Evolutionary conservation across 2,888 invertebrate species (phyloP).

Genomic region (Xestia c-nigrum): DNA sequence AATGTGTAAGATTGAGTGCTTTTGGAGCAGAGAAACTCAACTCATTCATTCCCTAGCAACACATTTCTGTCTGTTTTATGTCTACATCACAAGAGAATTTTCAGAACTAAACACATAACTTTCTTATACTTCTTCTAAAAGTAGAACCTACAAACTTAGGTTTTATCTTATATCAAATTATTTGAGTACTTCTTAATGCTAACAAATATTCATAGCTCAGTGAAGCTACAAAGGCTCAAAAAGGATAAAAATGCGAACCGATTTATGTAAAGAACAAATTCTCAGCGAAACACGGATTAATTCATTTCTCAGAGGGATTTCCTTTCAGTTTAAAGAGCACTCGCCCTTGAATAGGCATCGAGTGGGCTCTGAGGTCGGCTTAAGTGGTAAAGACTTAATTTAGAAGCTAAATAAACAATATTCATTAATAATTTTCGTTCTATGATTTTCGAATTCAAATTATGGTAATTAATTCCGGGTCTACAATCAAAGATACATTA

Average conservation of each 20-base stretch:
- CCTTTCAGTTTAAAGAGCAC: conserved; percentile 71
- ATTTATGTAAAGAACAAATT: conserved; percentile 70
- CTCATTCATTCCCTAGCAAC: neutral
- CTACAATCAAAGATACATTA: neutral
- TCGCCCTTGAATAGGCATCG: conserved; percentile 71
- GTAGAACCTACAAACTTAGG: conserved; percentile 3
- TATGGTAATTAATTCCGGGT: conserved; percentile 13
- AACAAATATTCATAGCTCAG: conserved; percentile 56
- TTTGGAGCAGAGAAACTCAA: neutral
- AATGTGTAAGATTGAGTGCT: neutral
- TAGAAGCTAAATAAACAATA: conserved; percentile 65
- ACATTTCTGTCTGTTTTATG: neutral
- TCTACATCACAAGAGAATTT: neutral
- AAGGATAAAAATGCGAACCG: conserved; percentile 69
- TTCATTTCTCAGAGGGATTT: conserved; percentile 72
- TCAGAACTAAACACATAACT: neutral
- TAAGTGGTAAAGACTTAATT: conserved; percentile 72
- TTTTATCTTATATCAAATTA: conserved; percentile 10
- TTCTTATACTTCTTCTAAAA: conserved; percentile 3
- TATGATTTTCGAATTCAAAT: conserved; percentile 23
- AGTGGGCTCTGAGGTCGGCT: conserved; percentile 70
- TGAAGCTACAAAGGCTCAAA: conserved; percentile 58
- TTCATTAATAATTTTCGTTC: conserved; percentile 48
- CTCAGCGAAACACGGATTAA: conserved; percentile 71
- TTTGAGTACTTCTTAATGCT: conserved; percentile 45